Conservation (phyloP, 1,140 invertebrate genomes). For the Solenopsis fugax region DNA sequence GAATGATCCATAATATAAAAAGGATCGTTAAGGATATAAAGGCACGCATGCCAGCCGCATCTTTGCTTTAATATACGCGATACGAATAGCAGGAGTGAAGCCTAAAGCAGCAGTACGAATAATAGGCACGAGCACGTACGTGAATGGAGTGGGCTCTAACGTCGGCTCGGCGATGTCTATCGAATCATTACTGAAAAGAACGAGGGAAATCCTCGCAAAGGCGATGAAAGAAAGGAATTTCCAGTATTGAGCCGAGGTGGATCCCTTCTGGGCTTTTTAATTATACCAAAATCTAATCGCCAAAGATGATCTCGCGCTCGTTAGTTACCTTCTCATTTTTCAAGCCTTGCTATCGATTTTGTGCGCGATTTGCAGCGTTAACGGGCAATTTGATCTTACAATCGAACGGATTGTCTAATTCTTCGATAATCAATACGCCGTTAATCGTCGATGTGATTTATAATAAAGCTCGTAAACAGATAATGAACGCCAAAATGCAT, state of each 20-base stretch:
- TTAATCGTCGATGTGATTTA: constrained; percentile 20
- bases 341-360: constrained; percentile 26
- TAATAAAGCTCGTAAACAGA: constrained; percentile 29
- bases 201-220: constrained; percentile 1
- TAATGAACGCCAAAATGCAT: constrained; percentile 39
- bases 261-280: constrained; percentile 26
- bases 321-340: constrained; percentile 66
- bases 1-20: constrained; percentile 15
- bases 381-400: not conserved
- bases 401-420: not conserved
- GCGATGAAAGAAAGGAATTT: constrained; percentile 40
- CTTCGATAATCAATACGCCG: constrained; percentile 23
- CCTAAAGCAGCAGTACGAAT: constrained; percentile 27
- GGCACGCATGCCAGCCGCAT: not conserved
- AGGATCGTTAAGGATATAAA: constrained; percentile 16
- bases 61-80: not conserved
- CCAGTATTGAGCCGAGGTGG: not conserved
- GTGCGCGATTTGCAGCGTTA: not conserved
- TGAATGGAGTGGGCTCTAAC: constrained; percentile 35
- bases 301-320: constrained; percentile 33
- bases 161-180: not conserved
- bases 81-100: constrained; percentile 17
- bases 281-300: constrained; percentile 46
- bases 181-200: constrained; percentile 55
- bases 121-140: constrained; percentile 46